Conservation (phyloP, 2,888 invertebrate genomes). For the Oegoconia quadripuncta region DNA sequence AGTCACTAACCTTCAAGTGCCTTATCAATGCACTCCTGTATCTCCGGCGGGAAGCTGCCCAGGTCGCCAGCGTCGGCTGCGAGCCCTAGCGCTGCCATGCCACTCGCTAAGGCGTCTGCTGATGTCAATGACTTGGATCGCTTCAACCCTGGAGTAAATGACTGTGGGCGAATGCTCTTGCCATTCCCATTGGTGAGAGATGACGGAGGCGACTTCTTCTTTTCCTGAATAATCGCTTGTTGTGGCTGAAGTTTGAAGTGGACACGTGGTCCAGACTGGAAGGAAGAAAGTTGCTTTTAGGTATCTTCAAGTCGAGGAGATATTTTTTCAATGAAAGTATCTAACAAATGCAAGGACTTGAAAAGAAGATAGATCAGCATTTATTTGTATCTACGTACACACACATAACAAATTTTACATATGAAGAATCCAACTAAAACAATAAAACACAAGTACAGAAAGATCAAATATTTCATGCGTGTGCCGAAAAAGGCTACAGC, state of each 20-base stretch:
- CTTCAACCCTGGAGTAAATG: conserved; percentile 80
- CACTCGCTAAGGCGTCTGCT: conserved; percentile 84
- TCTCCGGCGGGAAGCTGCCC: conserved; percentile 85
- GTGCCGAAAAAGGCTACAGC: too few species aligned
- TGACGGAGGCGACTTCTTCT: conserved; percentile 68
- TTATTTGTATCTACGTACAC: too few species aligned
- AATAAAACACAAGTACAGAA: too few species aligned
- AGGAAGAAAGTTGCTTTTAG: too few species aligned
- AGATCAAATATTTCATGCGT: too few species aligned
- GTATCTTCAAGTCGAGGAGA: too few species aligned
- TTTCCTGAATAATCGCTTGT: conserved; percentile 59
- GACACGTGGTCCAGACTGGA: conserved; percentile 75
- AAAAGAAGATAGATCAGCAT: too few species aligned
- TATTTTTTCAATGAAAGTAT: too few species aligned
- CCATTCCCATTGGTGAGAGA: conserved; percentile 66
- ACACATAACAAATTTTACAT: too few species aligned
- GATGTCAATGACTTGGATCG: conserved; percentile 90
- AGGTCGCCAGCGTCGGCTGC: conserved; percentile 87
- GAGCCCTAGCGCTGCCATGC: conserved; percentile 82
- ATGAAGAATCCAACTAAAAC: too few species aligned
- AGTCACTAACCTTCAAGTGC: conserved; percentile 82
- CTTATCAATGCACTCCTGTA: conserved; percentile 85
- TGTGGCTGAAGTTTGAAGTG: conserved; percentile 79
- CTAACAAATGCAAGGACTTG: too few species aligned
- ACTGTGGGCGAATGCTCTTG: conserved; percentile 63